Base-by-base conservation (phyloP, 2,797 vertebrate species). In the Centroberyx gerrardi region DNA sequence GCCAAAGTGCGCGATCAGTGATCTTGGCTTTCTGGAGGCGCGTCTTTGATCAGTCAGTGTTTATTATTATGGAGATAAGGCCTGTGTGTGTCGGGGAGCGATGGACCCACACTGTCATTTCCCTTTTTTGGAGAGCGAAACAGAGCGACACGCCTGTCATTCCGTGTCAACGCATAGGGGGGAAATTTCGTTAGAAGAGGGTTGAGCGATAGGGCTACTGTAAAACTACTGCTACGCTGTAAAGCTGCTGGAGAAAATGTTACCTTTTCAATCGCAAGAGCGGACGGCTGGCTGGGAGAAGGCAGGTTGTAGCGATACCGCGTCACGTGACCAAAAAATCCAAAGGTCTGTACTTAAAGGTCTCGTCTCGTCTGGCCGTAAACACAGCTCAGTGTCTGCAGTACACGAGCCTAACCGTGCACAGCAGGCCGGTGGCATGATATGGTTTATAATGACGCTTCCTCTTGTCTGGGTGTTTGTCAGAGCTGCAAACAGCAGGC, bases 281-380 rank as follows among this genome's bases (percentile, higher is more conserved):
- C 85, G 78, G 62, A 27, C 90, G 64, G 71, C 72, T 86, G 75
- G 86, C 90, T 17, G 78, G 38, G 55, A 81, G 78, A 59, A 75
- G 83, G 86, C 88, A 91, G 92, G 82, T 70, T 82, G 89, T 12
- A 75, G 85, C 17, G 60, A 72, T 60, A 65, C 46, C 13, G 74
- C 10, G 81, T 90, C 93, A 94, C 91, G 92, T 94, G 93, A 93
- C 81, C 18, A 5, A 72, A 80, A 66, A 78, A 84, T 91, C 88
- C 92, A 70, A 75, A 87, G 78, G 90, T 87, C 85, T 90, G 87
- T 85, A 89, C 75, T 93, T 93, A 94, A 92, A 92, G 93, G 90
- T 91, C 86, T 92, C 85, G 88, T 72, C 81, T 85, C 64, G 90
- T 89, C 88, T 90, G 89, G 61, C 76, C 88, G 73, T 87, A 80